Conservation (phyloP, 2,113 vertebrate species). For the Micronycteris hirsuta region DNA sequence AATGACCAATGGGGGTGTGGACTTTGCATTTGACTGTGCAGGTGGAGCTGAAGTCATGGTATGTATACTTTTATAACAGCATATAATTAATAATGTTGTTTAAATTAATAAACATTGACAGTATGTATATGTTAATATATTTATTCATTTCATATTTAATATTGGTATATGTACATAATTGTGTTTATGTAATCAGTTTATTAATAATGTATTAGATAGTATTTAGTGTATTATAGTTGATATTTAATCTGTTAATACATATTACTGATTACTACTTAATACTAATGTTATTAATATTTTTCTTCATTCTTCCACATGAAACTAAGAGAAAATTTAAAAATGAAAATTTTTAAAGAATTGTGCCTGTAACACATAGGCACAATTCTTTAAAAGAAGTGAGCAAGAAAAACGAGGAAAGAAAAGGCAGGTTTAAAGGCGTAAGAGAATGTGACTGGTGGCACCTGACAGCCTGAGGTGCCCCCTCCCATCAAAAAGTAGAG, state of each 20-base stretch:
- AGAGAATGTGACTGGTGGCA: background rate
- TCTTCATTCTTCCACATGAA: background rate
- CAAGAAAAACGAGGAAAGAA: background rate
- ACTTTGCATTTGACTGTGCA: constrained; percentile 88
- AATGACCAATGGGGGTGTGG: constrained; percentile 83
- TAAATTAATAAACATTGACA: background rate
- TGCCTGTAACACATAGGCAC: too few relatives aligned
- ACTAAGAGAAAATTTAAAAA: background rate
- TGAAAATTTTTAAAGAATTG: background rate
- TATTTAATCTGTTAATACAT: background rate
- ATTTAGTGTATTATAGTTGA: background rate
- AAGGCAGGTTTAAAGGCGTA: background rate
- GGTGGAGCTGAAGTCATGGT: constrained; percentile 86
- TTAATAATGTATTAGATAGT: background rate
- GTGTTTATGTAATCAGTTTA: background rate
- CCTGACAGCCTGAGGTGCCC: background rate
- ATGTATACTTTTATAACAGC: constrained; percentile 45
- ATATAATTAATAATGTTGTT: background rate
- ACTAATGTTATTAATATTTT: background rate
- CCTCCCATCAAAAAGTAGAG: background rate
- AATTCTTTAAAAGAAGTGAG: too few relatives aligned
- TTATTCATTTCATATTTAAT: background rate
- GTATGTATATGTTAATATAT: background rate
- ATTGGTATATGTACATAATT: background rate
- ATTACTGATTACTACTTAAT: background rate